Percentiles rank a stretch among this genome's conserved stretches.
These are phyloP conservation scores for Austrofundulus limnaeus DNA, from an alignment of 2,113 vertebrate genomes.

Conservation along the genomic window DNA sequence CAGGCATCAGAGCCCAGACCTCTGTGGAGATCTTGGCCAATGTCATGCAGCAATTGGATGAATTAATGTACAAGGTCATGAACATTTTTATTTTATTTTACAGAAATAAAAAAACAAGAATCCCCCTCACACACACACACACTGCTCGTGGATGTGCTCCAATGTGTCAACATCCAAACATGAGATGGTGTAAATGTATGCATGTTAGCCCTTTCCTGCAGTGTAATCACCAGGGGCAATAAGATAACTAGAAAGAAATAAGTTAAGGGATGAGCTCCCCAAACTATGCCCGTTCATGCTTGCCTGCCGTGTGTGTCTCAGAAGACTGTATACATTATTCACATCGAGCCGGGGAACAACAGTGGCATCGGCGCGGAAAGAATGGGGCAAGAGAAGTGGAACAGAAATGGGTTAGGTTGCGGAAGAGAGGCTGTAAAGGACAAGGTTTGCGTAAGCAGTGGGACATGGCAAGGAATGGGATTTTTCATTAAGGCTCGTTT, in stretches of 20 bases:
- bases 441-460: constrained; percentile 16
- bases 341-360: constrained; percentile 48
- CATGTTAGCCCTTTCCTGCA: constrained; percentile 10
- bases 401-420: constrained; percentile 27
- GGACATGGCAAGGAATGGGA: constrained; percentile 11
- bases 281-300: constrained; percentile 29
- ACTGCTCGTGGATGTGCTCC: constrained; percentile 14
- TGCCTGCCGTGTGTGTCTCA: constrained; percentile 23
- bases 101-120: constrained; percentile 50
- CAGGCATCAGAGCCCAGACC: constrained; percentile 23
- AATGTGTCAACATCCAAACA: constrained; percentile 3
- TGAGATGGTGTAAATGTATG: background rate
- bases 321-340: constrained; percentile 59
- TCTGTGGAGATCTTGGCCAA: constrained; percentile 40
- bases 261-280: constrained; percentile 24
- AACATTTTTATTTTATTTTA: constrained; percentile 52
- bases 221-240: constrained; percentile 23
- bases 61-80: constrained; percentile 64
- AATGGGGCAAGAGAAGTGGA: constrained; percentile 29
- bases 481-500: constrained; percentile 52
- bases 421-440: constrained; percentile 22
- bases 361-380: constrained; percentile 51
- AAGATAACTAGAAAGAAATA: constrained; percentile 41
- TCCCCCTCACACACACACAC: too few species aligned
- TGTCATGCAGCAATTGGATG: constrained; percentile 66